Evolutionary conservation across 1,140 invertebrate species (phyloP).

Genomic region (Drepana arcuata): DNA sequence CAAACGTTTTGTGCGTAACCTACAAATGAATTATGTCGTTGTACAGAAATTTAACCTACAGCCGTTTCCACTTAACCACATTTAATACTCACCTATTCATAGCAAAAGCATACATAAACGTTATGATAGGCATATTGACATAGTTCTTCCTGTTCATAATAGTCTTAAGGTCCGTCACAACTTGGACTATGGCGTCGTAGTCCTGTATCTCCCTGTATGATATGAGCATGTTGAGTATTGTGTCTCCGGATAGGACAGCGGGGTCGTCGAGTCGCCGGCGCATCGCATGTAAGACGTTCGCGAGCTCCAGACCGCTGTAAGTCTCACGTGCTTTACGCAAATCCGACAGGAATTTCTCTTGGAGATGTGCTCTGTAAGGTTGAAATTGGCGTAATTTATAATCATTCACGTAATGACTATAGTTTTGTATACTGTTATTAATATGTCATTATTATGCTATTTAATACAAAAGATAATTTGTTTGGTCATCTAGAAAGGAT

Average conservation of each 20-base stretch:
- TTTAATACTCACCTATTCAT: constrained; percentile 90
- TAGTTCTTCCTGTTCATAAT: constrained; percentile 93
- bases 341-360: constrained; percentile 97
- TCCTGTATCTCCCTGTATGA: constrained; percentile 95
- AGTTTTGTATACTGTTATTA: too few species aligned
- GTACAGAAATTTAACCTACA: too few species aligned
- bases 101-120: constrained; percentile 97
- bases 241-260: constrained; percentile 94
- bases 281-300: constrained; percentile 90
- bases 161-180: constrained; percentile 96
- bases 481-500: not conserved
- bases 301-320: constrained; percentile 89
- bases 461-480: not conserved
- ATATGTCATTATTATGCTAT: too few species aligned
- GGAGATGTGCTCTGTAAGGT: constrained; percentile 92
- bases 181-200: constrained; percentile 97
- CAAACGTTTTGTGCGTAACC: too few species aligned
- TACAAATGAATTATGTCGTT: too few species aligned
- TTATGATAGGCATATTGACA: constrained; percentile 90
- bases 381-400: too few species aligned
- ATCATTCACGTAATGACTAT: too few species aligned
- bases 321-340: constrained; percentile 93
- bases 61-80: too few species aligned
- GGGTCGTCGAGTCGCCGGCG: constrained; percentile 95
- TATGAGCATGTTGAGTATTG: constrained; percentile 93